These are phyloP conservation scores for Corythornis vintsioides DNA, from an alignment of 2,113 vertebrate genomes.

Conservation along the genomic window DNA sequence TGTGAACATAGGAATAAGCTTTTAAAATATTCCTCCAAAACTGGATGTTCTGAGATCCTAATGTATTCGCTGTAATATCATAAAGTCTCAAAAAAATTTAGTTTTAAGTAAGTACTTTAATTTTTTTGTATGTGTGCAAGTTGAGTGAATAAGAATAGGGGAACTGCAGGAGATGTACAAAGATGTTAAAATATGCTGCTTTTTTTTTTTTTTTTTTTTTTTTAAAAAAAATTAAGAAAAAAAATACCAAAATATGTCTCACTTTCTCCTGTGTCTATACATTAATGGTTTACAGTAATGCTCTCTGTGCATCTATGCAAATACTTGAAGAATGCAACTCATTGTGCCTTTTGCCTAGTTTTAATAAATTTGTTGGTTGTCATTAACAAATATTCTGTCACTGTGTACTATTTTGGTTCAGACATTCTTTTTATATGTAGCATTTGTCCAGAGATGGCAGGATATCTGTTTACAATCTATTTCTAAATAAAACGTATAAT, in stretches of 20 bases:
- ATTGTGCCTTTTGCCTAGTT: slow-evolving; percentile 78
- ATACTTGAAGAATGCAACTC: slow-evolving; percentile 80
- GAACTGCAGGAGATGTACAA: slow-evolving; percentile 11
- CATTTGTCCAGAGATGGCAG: not conserved
- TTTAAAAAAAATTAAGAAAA: slow-evolving; percentile 40
- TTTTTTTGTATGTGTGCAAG: not conserved
- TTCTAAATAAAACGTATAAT: not conserved
- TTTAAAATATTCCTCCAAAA: not conserved
- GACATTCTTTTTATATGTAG: not conserved
- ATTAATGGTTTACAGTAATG: slow-evolving; percentile 77
- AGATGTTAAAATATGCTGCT: slow-evolving; percentile 9
- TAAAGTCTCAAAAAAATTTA: not conserved
- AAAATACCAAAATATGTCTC: slow-evolving; percentile 10
- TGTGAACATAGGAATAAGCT: not conserved
- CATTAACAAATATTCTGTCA: not conserved
- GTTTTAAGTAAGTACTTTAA: not conserved
- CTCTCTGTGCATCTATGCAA: slow-evolving; percentile 78
- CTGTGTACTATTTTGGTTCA: not conserved
- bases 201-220: not conserved
- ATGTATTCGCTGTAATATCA: not conserved
- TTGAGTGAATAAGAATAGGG: not conserved
- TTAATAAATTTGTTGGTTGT: slow-evolving; percentile 75
- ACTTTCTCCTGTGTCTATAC: slow-evolving; percentile 46
- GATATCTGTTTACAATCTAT: not conserved
- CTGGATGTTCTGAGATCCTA: not conserved